Conservation (phyloP, 2,797 vertebrate species). For the Astyanax mexicanus region DNA sequence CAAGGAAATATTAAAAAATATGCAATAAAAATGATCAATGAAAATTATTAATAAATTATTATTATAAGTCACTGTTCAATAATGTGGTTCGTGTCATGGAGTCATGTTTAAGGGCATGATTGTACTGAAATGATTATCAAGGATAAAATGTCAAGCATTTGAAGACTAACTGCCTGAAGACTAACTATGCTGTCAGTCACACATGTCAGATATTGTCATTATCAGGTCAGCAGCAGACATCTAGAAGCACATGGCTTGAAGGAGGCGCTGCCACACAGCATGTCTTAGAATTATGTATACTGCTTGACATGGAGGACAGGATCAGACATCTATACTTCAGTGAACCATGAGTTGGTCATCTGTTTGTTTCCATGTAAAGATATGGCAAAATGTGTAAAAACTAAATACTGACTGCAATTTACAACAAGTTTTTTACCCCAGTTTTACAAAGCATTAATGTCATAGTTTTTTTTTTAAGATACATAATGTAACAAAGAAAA, state of each 20-base stretch:
- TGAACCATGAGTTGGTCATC: no score
- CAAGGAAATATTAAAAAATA: not conserved
- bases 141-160: not conserved
- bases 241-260: not conserved
- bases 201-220: slow-evolving; percentile 27
- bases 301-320: not conserved
- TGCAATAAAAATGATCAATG: no score
- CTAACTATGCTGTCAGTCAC: slow-evolving; percentile 41
- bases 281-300: not conserved
- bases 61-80: not conserved
- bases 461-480: no score
- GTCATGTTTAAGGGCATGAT: slow-evolving; percentile 12
- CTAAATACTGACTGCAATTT: no score
- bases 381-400: no score
- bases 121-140: not conserved
- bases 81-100: not conserved
- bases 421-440: no score
- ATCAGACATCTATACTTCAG: not conserved
- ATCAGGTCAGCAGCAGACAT: slow-evolving; percentile 15
- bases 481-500: not conserved
- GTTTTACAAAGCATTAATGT: no score
- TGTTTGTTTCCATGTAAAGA: no score
- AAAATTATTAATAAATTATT: no score
- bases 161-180: slow-evolving; percentile 22
- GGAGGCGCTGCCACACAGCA: not conserved